phyloP scores from a whole-genome alignment of 2,888 invertebrate species.

The Pyrochroa serraticornis region DNA sequence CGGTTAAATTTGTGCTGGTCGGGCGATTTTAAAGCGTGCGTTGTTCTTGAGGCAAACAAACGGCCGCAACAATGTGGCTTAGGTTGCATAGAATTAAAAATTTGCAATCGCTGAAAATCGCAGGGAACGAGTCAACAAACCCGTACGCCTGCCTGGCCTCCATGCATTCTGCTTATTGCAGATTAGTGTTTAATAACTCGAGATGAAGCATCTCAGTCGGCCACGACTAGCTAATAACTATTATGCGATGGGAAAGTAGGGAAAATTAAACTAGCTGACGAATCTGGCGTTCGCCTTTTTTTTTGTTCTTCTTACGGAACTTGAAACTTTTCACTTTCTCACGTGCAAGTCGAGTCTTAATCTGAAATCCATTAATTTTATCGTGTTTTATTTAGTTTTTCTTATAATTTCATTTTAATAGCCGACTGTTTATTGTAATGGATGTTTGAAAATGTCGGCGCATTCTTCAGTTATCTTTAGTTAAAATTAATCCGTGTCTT shows the following conservation, averaged over 20 bases:
- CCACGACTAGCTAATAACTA: slow-evolving; percentile 35
- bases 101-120: slow-evolving; percentile 20
- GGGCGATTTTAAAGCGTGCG: too few species aligned
- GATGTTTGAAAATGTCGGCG: slow-evolving; percentile 15
- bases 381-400: slow-evolving; percentile 47
- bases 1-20: too few species aligned
- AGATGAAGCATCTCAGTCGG: slow-evolving; percentile 40
- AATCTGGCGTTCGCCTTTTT: not conserved
- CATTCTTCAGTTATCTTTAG: not conserved
- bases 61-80: not conserved
- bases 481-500: not conserved
- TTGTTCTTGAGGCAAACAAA: too few species aligned
- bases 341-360: slow-evolving; percentile 32
- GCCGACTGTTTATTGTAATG: slow-evolving; percentile 23
- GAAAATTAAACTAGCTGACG: slow-evolving; percentile 32
- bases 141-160: slow-evolving; percentile 21
- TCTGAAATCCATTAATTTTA: slow-evolving; percentile 47
- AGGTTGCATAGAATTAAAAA: slow-evolving; percentile 20
- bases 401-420: slow-evolving; percentile 49
- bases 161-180: slow-evolving; percentile 43
- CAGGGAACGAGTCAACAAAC: slow-evolving; percentile 21
- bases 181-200: slow-evolving; percentile 50
- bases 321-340: slow-evolving; percentile 32
- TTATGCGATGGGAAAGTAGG: slow-evolving; percentile 38
- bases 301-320: too few species aligned